Evolutionary conservation across 2,113 vertebrate species (phyloP).

Genomic region (Corvus hawaiiensis): DNA sequence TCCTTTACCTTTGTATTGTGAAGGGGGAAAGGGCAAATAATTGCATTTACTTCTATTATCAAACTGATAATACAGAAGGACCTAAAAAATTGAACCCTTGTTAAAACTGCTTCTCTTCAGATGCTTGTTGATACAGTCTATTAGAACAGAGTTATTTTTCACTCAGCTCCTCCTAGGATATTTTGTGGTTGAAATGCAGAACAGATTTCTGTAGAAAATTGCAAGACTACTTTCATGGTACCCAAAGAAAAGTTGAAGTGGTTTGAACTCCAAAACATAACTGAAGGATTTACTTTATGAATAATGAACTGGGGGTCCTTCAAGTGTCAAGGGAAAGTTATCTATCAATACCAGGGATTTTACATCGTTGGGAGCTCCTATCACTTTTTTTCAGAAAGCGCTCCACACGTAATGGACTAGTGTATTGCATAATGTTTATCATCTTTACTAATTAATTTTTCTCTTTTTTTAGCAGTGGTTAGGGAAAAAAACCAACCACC

Average conservation of each 20-base stretch:
- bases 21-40: not conserved
- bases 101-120: not conserved
- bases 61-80: not conserved
- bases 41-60: not conserved
- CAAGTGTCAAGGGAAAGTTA: not conserved
- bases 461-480: not conserved
- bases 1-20: not conserved
- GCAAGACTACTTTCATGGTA: not conserved
- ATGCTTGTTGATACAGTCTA: not conserved
- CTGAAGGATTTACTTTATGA: not conserved
- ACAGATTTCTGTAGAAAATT: not conserved
- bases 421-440: not conserved
- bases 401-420: not conserved
- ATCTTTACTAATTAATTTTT: not conserved
- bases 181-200: not conserved
- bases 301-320: not conserved
- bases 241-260: not conserved
- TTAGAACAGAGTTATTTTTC: not conserved
- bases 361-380: not conserved
- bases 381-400: not conserved
- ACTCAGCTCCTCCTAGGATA: not conserved
- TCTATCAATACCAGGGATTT: not conserved
- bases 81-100: not conserved
- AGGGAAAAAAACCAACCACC: rapidly evolving
- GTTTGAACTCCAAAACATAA: not conserved